A percentile compares a stretch with the other conserved stretches of the same genome.
Conservation (phyloP, 2,797 vertebrate species). For the Heterohyrax brucei region DNA sequence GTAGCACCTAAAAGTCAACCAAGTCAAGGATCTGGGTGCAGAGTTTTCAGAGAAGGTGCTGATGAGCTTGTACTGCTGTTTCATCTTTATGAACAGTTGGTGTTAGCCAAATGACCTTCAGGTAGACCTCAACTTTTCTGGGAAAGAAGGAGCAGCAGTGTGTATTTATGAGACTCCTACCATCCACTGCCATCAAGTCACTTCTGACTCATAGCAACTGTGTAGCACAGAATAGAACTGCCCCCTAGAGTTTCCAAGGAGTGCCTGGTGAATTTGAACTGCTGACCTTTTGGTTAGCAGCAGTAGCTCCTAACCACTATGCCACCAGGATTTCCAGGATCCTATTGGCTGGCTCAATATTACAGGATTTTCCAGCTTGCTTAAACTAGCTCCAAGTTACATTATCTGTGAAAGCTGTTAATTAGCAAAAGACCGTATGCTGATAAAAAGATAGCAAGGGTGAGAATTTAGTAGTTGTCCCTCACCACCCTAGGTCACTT, state of each 20-base stretch:
- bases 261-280: no score
- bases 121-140: neutral
- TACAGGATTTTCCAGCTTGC: neutral
- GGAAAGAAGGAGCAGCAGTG: neutral
- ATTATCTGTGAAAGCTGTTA: neutral
- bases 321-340: neutral
- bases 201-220: no score
- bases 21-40: neutral
- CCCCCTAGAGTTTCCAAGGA: no score
- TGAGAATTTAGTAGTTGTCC: neutral
- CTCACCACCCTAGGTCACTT: neutral
- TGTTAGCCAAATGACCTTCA: neutral
- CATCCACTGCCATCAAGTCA: no score
- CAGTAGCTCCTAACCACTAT: no score
- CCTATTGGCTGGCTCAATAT: neutral
- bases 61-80: neutral
- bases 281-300: no score
- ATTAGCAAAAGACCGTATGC: slow-evolving; percentile 25
- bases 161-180: neutral
- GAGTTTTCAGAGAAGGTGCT: neutral
- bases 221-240: no score
- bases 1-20: neutral
- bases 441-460: neutral
- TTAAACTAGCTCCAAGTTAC: neutral
- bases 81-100: neutral